Evolutionary conservation across 2,797 vertebrate species (phyloP), one percentile per base, ranked within the genome.

Genomic region (Thunnus albacares): DNA sequence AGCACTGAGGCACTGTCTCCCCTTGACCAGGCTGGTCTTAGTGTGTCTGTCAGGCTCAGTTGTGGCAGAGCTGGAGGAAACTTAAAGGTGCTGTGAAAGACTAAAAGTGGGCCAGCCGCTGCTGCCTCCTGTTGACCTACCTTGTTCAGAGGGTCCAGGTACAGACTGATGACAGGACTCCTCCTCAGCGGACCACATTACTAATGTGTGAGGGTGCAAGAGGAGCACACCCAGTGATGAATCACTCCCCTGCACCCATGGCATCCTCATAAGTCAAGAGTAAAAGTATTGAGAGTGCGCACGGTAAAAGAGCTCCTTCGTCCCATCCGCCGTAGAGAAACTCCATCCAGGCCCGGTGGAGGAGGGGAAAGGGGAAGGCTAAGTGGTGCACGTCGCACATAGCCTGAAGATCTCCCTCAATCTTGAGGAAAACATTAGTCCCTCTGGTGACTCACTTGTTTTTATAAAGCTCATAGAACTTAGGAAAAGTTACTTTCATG

Each of bases 251-350:
- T 82, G 91, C 87, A 94, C 87, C 91, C 90, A 88, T 94, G 94
- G 93, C 95, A 94, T 95, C 94, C 95, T 96, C 95, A 96, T 96
- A 96, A 95, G 95, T 96, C 95, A 95, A 93, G 89, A 94, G 90
- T 95, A 95, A 93, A 95, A 95, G 93, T 94, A 94, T 92, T 90
- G 90, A 89, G 92, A 88, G 90, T 79, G 80, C 64, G 88, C 91
- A 67, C 83, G 33, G 82, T 87, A 88, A 91, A 90, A 94, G 88
- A 90, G 91, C 87, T 89, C 80, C 84, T 86, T 88, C 79, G 77
- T 87, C 80, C 85, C 71, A 79, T 93, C 91, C 86, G 83, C 89
- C 66, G 2, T 24, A 69, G 79, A 92, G 91, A 82, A 91, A 91
- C 89, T 91, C 89, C 63, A 83, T 82, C 82, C 84, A 41, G 72